These are phyloP conservation scores for Isaurus tuberculatus DNA, from an alignment of 92 coral and sea anemone species.

Conservation along the genomic window DNA sequence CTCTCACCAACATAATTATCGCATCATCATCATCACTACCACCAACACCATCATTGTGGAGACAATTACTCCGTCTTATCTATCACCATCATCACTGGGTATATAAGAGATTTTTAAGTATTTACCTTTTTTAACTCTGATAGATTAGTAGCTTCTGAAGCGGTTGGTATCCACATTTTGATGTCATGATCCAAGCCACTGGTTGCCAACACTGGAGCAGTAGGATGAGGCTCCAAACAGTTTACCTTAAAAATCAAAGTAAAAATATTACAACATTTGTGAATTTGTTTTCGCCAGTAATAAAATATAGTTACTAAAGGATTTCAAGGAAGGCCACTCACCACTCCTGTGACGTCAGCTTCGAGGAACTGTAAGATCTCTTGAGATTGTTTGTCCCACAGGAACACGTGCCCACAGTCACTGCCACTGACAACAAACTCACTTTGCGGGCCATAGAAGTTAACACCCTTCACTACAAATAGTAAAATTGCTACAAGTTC, in stretches of 20 bases:
- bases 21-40: background rate
- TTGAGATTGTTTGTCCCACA: conserved; percentile 95
- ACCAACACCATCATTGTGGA: background rate
- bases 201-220: conserved; percentile 90
- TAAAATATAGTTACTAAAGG: no score
- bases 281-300: no score
- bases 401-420: conserved; percentile 96
- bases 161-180: conserved; percentile 91
- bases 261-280: no score
- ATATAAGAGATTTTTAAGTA: background rate
- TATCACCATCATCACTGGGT: background rate
- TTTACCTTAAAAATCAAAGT: conserved; percentile 68
- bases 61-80: background rate
- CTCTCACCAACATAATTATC: background rate
- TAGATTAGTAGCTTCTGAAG: conserved; percentile 72
- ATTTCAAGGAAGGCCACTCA: no score
- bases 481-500: no score
- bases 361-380: conserved; percentile 83
- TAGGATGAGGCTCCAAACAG: conserved; percentile 97
- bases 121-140: conserved; percentile 78
- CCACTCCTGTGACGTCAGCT: conserved; percentile 96
- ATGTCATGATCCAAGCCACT: conserved; percentile 98
- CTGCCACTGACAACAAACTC: conserved; percentile 98
- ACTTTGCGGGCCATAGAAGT: conserved; percentile 95
- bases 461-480: conserved; percentile 94